A percentile compares a stretch with the other conserved stretches of the same genome.
Conservation (phyloP, 2,113 vertebrate species). For the Henicopernis longicauda region DNA sequence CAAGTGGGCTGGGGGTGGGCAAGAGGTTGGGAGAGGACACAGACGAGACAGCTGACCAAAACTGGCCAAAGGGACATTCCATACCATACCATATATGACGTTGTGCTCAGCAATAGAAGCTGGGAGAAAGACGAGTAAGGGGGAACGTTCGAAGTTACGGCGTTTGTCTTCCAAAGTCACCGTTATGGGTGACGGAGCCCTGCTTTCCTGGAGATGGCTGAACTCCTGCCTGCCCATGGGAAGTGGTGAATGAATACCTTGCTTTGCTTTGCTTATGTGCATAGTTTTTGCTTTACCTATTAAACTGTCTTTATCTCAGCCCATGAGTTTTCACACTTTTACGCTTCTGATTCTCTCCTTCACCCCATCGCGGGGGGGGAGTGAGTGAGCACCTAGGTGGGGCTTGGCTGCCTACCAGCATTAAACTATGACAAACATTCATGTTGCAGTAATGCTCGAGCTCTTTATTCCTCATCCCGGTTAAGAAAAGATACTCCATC, state of each 20-base stretch:
- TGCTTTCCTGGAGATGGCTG: background rate
- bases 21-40: background rate
- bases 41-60: background rate
- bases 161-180: background rate
- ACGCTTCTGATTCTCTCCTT: background rate
- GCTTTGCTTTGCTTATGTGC: background rate
- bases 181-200: rapidly evolving
- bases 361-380: rapidly evolving
- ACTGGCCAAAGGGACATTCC: background rate
- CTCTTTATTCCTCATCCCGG: background rate
- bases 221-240: background rate
- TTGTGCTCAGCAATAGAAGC: background rate
- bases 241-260: background rate
- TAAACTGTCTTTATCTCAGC: background rate
- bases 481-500: background rate
- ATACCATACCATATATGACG: rapidly evolving
- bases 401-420: background rate
- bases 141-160: rapidly evolving
- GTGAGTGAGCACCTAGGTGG: background rate
- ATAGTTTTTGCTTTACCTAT: background rate
- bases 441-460: background rate
- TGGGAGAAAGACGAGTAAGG: background rate
- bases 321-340: background rate
- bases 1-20: background rate
- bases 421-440: background rate